Percentiles rank a stretch among this genome's conserved stretches.
phyloP scores from a whole-genome alignment of 2,113 vertebrate genomes.

The Sebastes fasciatus region DNA sequence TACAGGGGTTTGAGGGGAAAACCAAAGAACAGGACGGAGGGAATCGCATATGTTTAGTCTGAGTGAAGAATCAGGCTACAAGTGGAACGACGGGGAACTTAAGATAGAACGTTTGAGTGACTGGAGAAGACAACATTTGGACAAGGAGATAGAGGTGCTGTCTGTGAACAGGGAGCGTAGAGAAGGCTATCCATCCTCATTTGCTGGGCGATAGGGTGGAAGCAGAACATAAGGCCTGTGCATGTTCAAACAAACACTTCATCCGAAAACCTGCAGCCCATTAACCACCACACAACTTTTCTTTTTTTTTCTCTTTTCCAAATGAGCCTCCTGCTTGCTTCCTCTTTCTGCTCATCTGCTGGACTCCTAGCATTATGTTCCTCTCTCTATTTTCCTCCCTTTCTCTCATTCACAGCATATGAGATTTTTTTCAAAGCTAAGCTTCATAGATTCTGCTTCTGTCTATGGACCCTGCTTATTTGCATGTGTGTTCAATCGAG shows the following conservation, averaged over 20 bases:
- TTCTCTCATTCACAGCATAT: slow-evolving; percentile 7
- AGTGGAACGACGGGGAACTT: slow-evolving; percentile 20
- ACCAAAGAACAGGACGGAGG: neutral
- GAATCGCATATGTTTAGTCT: slow-evolving; percentile 23
- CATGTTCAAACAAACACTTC: slow-evolving; percentile 54
- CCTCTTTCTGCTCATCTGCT: slow-evolving; percentile 22
- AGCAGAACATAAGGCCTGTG: slow-evolving; percentile 33
- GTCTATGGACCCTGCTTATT: slow-evolving; percentile 16
- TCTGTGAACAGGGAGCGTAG: slow-evolving; percentile 27
- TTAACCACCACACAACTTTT: slow-evolving; percentile 43
- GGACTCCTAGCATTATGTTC: neutral
- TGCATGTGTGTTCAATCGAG: neutral
- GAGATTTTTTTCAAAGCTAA: slow-evolving; percentile 12
- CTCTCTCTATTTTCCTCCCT: neutral
- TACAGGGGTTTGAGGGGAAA: neutral
- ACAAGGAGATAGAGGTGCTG: slow-evolving; percentile 23
- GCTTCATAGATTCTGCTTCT: slow-evolving; percentile 26
- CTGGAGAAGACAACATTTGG: slow-evolving; percentile 40
- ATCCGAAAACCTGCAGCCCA: slow-evolving; percentile 29
- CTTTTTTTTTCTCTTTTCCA: slow-evolving; percentile 20
- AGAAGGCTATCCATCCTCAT: slow-evolving; percentile 55
- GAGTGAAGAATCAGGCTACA: slow-evolving; percentile 8
- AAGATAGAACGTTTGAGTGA: slow-evolving; percentile 28
- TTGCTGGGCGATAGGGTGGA: slow-evolving; percentile 30
- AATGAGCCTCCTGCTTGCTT: slow-evolving; percentile 36